Conservation (phyloP, 2,888 invertebrate genomes). For the Lumbricus terrestris region DNA sequence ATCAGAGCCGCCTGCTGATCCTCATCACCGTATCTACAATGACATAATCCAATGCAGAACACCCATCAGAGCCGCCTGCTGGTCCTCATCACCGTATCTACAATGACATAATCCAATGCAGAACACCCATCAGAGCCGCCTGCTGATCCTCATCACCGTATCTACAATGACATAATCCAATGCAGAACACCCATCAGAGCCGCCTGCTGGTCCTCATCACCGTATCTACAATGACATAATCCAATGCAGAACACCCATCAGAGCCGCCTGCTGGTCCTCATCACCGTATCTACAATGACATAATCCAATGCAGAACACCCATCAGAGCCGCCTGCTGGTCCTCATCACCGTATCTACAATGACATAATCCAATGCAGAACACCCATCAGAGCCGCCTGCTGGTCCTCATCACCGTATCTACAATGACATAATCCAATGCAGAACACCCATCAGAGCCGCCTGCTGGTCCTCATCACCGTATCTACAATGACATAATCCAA, state of each 20-base stretch:
- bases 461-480: conserved; percentile 90
- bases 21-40: conserved; percentile 79
- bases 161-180: conserved; percentile 64
- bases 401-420: conserved; percentile 88
- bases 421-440: conserved; percentile 50
- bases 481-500: conserved; percentile 64
- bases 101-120: conserved; percentile 50
- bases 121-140: conserved; percentile 86
- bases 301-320: conserved; percentile 76
- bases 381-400: conserved; percentile 87
- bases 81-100: conserved; percentile 88
- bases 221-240: conserved; percentile 69
- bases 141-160: conserved; percentile 90
- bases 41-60: conserved; percentile 66
- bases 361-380: conserved; percentile 66
- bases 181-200: conserved; percentile 81
- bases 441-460: conserved; percentile 86
- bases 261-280: conserved; percentile 88
- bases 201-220: conserved; percentile 88
- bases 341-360: conserved; percentile 79
- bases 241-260: conserved; percentile 81
- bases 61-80: conserved; percentile 87
- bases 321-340: conserved; percentile 89
- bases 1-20: conserved; percentile 89
- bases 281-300: conserved; percentile 72